Percentiles rank a stretch among this genome's conserved stretches.
Conservation (phyloP, 2,888 invertebrate species). For the Ferdinandea cuprea region DNA sequence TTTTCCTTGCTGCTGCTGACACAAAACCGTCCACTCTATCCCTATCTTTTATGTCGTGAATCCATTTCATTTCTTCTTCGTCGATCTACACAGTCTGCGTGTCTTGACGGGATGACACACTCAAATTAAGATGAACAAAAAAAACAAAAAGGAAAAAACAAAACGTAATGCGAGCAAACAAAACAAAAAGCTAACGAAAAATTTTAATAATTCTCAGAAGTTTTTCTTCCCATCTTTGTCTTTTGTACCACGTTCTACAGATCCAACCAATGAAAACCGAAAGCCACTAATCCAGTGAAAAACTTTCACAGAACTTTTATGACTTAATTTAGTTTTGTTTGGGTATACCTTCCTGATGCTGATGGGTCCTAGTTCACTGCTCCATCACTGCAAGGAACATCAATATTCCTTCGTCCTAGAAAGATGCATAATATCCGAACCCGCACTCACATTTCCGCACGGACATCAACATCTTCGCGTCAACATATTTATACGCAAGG, state of each 20-base stretch:
- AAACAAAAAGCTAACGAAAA: slow-evolving; percentile 41
- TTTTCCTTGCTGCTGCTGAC: slow-evolving; percentile 53
- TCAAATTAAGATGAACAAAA: slow-evolving; percentile 53
- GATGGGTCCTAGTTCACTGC: slow-evolving; percentile 33
- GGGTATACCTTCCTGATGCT: slow-evolving; percentile 32
- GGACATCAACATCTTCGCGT: neutral
- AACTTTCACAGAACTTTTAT: slow-evolving; percentile 72
- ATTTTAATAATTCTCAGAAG: slow-evolving; percentile 70
- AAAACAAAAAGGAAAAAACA: no score
- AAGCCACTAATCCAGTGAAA: slow-evolving; percentile 70
- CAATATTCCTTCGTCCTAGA: slow-evolving; percentile 35
- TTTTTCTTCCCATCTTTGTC: slow-evolving; percentile 47
- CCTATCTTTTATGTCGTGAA: slow-evolving; percentile 60
- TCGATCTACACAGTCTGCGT: slow-evolving; percentile 12
- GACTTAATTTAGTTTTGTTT: slow-evolving; percentile 72
- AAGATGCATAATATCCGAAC: slow-evolving; percentile 51
- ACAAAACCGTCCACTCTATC: slow-evolving; percentile 47
- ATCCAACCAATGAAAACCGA: slow-evolving; percentile 49
- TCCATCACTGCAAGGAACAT: slow-evolving; percentile 38
- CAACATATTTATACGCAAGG: slow-evolving; percentile 9
- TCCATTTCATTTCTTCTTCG: slow-evolving; percentile 60
- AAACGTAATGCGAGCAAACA: slow-evolving; percentile 13
- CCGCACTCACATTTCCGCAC: neutral
- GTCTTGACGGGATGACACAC: slow-evolving; percentile 42
- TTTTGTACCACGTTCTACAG: slow-evolving; percentile 23